A percentile compares a stretch with the other conserved stretches of the same genome.
Evolutionary conservation across 2,888 invertebrate species (phyloP).

Genomic region (Tetragonisca angustula): DNA sequence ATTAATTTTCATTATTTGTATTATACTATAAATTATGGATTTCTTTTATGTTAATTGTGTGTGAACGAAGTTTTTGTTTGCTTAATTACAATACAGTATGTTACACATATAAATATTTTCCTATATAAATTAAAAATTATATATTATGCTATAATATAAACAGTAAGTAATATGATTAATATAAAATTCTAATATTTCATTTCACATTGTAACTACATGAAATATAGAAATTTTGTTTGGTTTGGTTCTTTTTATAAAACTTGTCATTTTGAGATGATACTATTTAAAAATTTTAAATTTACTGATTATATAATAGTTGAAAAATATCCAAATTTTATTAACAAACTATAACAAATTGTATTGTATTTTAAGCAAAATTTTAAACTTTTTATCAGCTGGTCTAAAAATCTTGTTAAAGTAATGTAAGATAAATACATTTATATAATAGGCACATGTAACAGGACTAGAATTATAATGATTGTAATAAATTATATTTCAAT

Average conservation of each 20-base stretch:
- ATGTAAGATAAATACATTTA: constrained; percentile 31
- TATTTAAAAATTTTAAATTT: constrained; percentile 21
- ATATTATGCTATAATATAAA: constrained; percentile 6
- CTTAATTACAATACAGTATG: constrained; percentile 20
- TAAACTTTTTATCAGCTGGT: neutral
- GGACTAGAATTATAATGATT: constrained; percentile 40
- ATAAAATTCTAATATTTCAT: constrained; percentile 29
- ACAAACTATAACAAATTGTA: constrained; percentile 1
- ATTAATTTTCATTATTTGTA: constrained; percentile 32
- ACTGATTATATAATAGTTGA: constrained; percentile 8
- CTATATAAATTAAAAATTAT: constrained; percentile 19
- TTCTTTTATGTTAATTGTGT: constrained; percentile 13
- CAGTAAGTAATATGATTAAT: constrained; percentile 13
- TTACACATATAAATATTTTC: constrained; percentile 36
- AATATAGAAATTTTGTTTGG: constrained; percentile 28
- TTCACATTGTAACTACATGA: neutral
- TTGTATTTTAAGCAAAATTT: constrained; percentile 7
- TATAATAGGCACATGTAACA: constrained; percentile 56
- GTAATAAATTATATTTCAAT: constrained; percentile 38
- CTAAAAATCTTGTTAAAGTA: constrained; percentile 6
- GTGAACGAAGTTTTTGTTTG: constrained; percentile 31
- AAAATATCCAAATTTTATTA: neutral
- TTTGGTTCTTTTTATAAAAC: constrained; percentile 29
- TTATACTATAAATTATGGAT: constrained; percentile 28
- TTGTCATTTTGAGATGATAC: constrained; percentile 16